These are phyloP conservation scores for Xerus inauris DNA, from an alignment of 2,113 vertebrate species.

Conservation along the genomic window DNA sequence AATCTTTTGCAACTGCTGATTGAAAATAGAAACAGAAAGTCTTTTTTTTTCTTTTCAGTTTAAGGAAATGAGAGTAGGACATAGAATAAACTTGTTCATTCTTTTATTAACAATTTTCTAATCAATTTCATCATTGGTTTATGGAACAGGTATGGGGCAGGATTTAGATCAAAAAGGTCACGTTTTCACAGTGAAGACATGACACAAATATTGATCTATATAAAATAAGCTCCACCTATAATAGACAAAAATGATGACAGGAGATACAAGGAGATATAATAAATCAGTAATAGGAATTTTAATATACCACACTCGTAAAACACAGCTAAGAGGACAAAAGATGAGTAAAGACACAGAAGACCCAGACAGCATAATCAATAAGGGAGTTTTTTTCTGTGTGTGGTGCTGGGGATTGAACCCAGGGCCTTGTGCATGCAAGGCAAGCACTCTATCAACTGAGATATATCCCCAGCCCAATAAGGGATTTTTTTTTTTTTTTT, in stretches of 20 bases:
- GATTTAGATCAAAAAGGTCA: constrained; percentile 35
- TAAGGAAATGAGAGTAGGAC: constrained; percentile 43
- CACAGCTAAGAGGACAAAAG: neutral
- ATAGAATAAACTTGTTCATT: neutral
- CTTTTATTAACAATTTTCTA: constrained; percentile 11
- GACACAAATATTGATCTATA: neutral
- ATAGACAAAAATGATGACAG: neutral
- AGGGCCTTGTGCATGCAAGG: too few relatives aligned
- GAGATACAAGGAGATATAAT: neutral
- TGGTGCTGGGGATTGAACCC: too few relatives aligned
- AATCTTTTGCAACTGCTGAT: constrained; percentile 68
- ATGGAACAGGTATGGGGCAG: constrained; percentile 29
- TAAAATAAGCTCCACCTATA: neutral
- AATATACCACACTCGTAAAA: neutral
- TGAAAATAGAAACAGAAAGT: constrained; percentile 52
- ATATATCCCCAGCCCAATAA: too few relatives aligned
- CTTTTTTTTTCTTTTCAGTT: constrained; percentile 67
- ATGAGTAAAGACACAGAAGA: neutral
- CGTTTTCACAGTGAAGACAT: neutral
- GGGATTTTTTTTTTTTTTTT: too few relatives aligned
- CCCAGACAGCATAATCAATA: neutral
- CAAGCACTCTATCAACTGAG: too few relatives aligned
- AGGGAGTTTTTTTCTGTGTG: too few relatives aligned
- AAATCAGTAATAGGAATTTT: neutral
- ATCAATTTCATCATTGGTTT: constrained; percentile 25